Evolutionary conservation across 2,113 vertebrate genomes (phyloP).

Genomic region (Protomyctophum bolini): DNA sequence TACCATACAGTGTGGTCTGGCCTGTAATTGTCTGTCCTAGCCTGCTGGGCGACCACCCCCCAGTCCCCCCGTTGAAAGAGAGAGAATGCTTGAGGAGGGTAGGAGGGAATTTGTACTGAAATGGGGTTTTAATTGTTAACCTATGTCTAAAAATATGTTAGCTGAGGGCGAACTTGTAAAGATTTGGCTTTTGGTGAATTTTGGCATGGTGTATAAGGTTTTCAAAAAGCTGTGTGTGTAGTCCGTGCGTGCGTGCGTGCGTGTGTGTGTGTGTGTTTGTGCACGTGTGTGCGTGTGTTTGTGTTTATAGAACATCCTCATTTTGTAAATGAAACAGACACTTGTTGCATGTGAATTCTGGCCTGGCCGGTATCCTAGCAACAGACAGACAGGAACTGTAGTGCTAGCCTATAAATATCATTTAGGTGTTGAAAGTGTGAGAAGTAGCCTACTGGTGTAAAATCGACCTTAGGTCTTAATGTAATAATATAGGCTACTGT

Average conservation of each 20-base stretch:
- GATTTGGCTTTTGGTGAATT: not conserved
- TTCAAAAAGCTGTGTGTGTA: not conserved
- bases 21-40: no score
- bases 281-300: not conserved
- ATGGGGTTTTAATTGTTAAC: no score
- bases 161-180: no score
- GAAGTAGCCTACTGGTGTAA: not conserved
- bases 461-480: no score
- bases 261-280: not conserved
- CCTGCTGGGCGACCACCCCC: no score
- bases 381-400: slow-evolving; percentile 64
- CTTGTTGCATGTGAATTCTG: slow-evolving; percentile 42
- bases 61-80: no score
- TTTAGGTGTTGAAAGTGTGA: slow-evolving; percentile 9
- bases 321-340: slow-evolving; percentile 62
- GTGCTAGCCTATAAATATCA: slow-evolving; percentile 70
- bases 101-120: no score
- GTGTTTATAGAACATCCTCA: slow-evolving; percentile 20
- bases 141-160: no score
- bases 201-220: not conserved
- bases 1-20: not conserved
- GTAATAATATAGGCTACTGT: no score
- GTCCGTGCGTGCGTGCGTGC: not conserved
- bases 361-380: slow-evolving; percentile 73
- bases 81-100: no score